Conservation (phyloP, 2,113 vertebrate species). For the Ahaetulla prasina region DNA sequence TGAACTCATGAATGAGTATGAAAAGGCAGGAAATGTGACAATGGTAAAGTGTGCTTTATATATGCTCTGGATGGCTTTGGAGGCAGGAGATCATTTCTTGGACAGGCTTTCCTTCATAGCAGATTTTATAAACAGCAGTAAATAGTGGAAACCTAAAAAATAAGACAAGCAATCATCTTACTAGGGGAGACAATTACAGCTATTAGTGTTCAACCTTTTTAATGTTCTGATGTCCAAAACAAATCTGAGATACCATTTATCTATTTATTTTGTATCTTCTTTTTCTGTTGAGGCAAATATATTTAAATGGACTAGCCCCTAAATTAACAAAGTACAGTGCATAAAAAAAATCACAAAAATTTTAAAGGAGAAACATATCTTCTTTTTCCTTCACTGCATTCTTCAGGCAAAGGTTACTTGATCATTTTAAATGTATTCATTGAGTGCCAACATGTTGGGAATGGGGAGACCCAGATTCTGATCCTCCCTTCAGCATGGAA, state of each 20-base stretch:
- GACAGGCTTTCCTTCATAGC: conserved; percentile 80
- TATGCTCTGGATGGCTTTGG: conserved; percentile 83
- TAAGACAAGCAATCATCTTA: conserved; percentile 19
- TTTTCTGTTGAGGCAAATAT: not conserved
- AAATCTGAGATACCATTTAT: not conserved
- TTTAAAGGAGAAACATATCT: not conserved
- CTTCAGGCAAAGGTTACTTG: not conserved
- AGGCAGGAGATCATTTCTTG: conserved; percentile 81
- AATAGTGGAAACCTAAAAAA: conserved; percentile 80
- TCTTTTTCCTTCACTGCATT: not conserved
- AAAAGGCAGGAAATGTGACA: conserved; percentile 34
- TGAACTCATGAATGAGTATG: not conserved
- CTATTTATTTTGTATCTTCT: not conserved
- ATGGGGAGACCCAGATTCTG: not conserved
- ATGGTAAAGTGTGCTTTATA: conserved; percentile 46
- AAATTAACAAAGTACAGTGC: conserved; percentile 25
- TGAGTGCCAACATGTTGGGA: not conserved
- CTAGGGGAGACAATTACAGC: not conserved
- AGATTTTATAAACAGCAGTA: conserved; percentile 82
- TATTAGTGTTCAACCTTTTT: accelerated
- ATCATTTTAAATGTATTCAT: not conserved
- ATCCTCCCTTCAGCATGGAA: not conserved
- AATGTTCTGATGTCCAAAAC: not conserved
- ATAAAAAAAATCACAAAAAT: not conserved
- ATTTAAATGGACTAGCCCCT: conserved; percentile 14